phyloP scores from a whole-genome alignment of 2,888 invertebrate genomes.

The Deilephila porcellus region DNA sequence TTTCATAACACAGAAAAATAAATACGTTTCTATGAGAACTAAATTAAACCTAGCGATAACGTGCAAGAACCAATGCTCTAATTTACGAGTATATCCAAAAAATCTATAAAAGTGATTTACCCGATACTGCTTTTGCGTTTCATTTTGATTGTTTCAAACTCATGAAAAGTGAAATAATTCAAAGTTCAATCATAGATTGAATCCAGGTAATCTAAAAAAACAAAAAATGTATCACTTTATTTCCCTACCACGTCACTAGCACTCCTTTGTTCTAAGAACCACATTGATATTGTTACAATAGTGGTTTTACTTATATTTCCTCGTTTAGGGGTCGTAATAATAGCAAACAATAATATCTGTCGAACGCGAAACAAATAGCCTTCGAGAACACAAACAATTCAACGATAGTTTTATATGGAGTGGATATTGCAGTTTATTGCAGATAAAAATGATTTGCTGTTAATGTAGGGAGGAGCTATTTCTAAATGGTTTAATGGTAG shows the following conservation, averaged over 20 bases:
- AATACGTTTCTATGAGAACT: too few relatives aligned
- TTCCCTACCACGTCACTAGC: background rate
- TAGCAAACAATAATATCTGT: conserved; percentile 48
- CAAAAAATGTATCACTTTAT: too few relatives aligned
- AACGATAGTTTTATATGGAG: conserved; percentile 42
- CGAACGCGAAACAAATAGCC: conserved; percentile 52
- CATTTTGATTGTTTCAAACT: too few relatives aligned
- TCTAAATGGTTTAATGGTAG: background rate
- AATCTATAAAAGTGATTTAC: too few relatives aligned
- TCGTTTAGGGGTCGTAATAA: conserved; percentile 41
- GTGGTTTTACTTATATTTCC: conserved; percentile 48
- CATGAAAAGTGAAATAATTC: too few relatives aligned
- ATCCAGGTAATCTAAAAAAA: too few relatives aligned
- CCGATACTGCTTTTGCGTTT: too few relatives aligned
- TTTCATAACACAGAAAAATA: too few relatives aligned
- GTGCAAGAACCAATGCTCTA: too few relatives aligned
- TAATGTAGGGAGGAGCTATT: background rate
- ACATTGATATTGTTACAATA: conserved; percentile 52
- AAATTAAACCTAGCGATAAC: too few relatives aligned
- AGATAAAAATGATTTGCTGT: background rate
- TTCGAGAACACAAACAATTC: conserved; percentile 61
- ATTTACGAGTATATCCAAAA: too few relatives aligned
- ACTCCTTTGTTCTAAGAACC: conserved; percentile 2
- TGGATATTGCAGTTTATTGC: conserved; percentile 29
- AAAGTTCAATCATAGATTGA: too few relatives aligned